These are phyloP conservation scores for Rhagium mordax DNA, from an alignment of 2,888 invertebrate species.

Conservation along the genomic window DNA sequence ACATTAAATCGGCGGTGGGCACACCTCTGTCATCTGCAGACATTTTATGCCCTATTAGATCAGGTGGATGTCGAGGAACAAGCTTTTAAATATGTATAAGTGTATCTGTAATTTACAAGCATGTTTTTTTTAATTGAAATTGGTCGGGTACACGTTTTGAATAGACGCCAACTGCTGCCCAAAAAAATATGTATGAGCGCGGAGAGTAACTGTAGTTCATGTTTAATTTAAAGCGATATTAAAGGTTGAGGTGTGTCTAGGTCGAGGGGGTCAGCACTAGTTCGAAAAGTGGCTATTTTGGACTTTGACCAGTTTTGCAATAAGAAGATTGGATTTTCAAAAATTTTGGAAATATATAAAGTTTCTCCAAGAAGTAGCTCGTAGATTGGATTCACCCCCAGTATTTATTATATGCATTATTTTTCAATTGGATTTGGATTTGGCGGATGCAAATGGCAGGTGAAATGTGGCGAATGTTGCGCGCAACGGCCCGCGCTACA, in stretches of 20 bases:
- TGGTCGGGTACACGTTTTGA: too few species aligned
- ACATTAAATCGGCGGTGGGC: slow-evolving; percentile 66
- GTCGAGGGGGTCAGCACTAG: too few species aligned
- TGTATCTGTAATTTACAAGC: not conserved
- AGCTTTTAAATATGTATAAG: not conserved
- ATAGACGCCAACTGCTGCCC: not conserved
- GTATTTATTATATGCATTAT: too few species aligned
- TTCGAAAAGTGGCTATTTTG: too few species aligned
- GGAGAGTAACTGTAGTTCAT: not conserved
- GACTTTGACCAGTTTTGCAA: too few species aligned
- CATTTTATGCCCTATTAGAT: slow-evolving; percentile 34
- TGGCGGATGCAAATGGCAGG: too few species aligned
- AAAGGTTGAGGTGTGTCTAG: too few species aligned
- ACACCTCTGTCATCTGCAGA: slow-evolving; percentile 65
- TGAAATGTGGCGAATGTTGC: slow-evolving; percentile 27
- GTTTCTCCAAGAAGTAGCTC: too few species aligned
- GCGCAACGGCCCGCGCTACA: slow-evolving; percentile 37
- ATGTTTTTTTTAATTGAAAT: not conserved
- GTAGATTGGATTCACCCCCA: too few species aligned
- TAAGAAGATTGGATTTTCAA: too few species aligned
- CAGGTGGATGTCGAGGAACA: slow-evolving; percentile 6
- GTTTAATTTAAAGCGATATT: not conserved
- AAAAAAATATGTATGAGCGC: not conserved
- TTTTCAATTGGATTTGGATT: too few species aligned
- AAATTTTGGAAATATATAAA: too few species aligned